phyloP scores from a whole-genome alignment of 2,888 invertebrate species.

The Lumbricus terrestris region DNA sequence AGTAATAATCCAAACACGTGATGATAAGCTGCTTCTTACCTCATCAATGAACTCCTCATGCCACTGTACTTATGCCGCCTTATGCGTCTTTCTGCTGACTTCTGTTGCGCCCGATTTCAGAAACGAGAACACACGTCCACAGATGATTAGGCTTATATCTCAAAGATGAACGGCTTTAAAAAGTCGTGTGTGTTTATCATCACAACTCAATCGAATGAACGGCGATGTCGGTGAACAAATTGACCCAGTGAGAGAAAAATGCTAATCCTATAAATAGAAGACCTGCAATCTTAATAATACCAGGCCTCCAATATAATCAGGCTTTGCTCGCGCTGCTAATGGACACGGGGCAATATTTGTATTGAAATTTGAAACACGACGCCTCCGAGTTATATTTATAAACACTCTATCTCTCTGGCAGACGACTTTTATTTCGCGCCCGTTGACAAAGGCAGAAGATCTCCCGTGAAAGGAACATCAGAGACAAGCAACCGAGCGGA shows the following conservation, averaged over 20 bases:
- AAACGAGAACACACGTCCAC: background rate
- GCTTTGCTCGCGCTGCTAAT: background rate
- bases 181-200: background rate
- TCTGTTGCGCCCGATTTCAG: background rate
- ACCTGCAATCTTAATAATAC: background rate
- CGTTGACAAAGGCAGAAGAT: too few species aligned
- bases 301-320: background rate
- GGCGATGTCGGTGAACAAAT: background rate
- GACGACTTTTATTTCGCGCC: background rate
- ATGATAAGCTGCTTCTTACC: background rate
- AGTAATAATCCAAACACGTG: too few species aligned
- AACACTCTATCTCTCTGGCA: background rate
- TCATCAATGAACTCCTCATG: background rate
- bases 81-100: background rate
- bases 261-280: background rate
- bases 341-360: background rate
- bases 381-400: background rate
- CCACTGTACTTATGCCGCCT: background rate
- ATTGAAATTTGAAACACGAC: background rate
- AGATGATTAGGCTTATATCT: background rate
- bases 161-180: background rate
- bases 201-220: background rate
- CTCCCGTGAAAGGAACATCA: background rate
- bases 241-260: background rate
- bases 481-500: background rate